Evolutionary conservation across 2,797 vertebrate genomes (phyloP), one percentile per base, ranked within the genome.

Genomic region (Schizothorax lantsangensis): DNA sequence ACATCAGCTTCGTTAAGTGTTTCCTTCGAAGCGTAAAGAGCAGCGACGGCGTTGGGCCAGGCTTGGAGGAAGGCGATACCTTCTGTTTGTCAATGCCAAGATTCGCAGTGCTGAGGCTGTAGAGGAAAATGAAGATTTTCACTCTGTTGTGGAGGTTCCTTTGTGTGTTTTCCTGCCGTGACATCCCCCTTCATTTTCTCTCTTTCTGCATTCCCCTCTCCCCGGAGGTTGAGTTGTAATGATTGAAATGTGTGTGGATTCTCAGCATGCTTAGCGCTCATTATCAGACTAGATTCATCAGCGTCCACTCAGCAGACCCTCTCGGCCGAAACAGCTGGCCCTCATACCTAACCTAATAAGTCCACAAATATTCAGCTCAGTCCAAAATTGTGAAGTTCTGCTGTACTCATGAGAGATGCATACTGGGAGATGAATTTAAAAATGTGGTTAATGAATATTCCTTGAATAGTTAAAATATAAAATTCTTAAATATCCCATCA

Each of bases 1-100:
- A 7, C 91, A 91, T 93, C 89, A 91, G 85, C 88, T 90, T 91
- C 21, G 66, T 90, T 90, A 89, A 91, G 91, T 88, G 88, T 86
- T 91, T 91, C 83, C 83, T 92, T 84, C 5, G 26, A 87, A 87
- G 85, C 84, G 81, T 89, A 92, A 92, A 91, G 59, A 83, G 81
- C 74, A 73, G 84, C 66, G 88, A 93, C 89, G 40, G 69, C 30
- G 1, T 74, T 49, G 69, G 79, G 47, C 68, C 75, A 38, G 81
- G 62, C 84, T 19, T 1, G 77, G 9, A 88, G 90, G 87, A 92
- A 93, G 79, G 57, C 33, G 91, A 94, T 91, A 91, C 90, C 81
- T 91, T 78, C 68, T 26, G 62, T 91, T 87, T 83, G 81, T 85
- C 88, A 45, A 26, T 49, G 72, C 88, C 52, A 83, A 69, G 49